Evolutionary conservation across 2,888 invertebrate species (phyloP), one percentile per base, ranked within the genome.

Genomic region (Drosophila paranaensis): DNA sequence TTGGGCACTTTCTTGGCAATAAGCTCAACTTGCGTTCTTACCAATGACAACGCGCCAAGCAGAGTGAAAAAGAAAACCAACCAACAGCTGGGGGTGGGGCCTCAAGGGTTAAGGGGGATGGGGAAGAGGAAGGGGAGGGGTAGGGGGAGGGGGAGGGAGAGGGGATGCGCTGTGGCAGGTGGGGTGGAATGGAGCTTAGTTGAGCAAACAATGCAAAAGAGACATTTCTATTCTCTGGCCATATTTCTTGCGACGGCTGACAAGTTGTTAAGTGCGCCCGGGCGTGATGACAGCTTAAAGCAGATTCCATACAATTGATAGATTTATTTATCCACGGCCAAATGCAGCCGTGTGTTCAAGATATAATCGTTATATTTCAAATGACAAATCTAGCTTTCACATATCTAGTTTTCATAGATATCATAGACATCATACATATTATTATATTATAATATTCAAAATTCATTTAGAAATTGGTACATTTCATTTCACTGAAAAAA

Each of bases 11-110:
- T 48, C 58, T 42, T 16, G 60, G 72, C 82, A 81, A 74, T 69
- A 79, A 74, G 86, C 84, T 81, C 58, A 65, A 65, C 71, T 71
- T 71, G 71, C 61, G 70, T 75, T 84, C 67, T 79, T 75, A 60
- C 77, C 88, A 87, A 83, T 83, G 85, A 84, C 85, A 83, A 87
- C 39, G 72, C 60, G 39, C 40, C 30, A 46, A 39, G 63, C 45
- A 33, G 39, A 25, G 16, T 42, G 60, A 58, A 65, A 64, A 68
- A 62, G 71, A 66, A 82, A 71, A 73, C 56, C 65, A 67, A 55
- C 51, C 45, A 37, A 16, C 16, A 0, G 14, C 6, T 48, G 60
- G 25, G 53, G 35, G 42, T 40, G 61, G 62, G 40, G 40, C 30
- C 16, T 27, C 10, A 27, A 27, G 71, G 30, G 56, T 27, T 51